phyloP scores from a whole-genome alignment of 2,113 vertebrate species.

The Leucoraja erinaceus region DNA sequence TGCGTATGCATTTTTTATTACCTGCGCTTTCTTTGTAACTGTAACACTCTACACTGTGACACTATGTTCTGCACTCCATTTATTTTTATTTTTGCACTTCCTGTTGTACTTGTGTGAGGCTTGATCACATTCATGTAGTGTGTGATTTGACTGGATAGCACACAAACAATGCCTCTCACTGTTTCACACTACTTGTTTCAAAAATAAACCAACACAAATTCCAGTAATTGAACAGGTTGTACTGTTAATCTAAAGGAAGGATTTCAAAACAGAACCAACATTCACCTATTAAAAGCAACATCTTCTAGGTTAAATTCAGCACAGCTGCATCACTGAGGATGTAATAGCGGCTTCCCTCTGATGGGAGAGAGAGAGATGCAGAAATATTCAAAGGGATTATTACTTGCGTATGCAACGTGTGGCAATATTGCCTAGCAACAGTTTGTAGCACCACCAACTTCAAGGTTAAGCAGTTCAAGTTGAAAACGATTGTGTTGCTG shows the following conservation, averaged over 20 bases:
- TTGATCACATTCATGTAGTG: too few relatives aligned
- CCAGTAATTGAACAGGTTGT: neutral
- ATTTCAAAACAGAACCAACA: neutral
- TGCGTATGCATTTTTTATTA: too few relatives aligned
- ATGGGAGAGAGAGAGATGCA: neutral
- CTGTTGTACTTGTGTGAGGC: too few relatives aligned
- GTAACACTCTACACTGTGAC: too few relatives aligned
- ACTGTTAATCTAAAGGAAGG: neutral
- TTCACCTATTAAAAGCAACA: neutral
- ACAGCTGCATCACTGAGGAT: neutral
- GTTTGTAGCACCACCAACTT: neutral
- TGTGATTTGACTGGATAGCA: too few relatives aligned
- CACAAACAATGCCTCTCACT: too few relatives aligned
- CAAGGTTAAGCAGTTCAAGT: slow-evolving; percentile 1
- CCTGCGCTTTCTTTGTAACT: too few relatives aligned
- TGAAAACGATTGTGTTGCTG: neutral
- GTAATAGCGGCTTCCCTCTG: neutral
- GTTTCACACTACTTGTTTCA: too few relatives aligned
- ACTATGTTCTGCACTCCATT: too few relatives aligned
- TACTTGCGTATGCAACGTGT: neutral
- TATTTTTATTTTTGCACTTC: too few relatives aligned
- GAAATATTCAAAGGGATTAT: neutral
- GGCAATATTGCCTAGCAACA: slow-evolving; percentile 22
- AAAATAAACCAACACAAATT: too few relatives aligned
- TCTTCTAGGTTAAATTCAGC: neutral